These are phyloP conservation scores for Equus przewalskii DNA, from an alignment of 2,113 vertebrate genomes.

Conservation along the genomic window DNA sequence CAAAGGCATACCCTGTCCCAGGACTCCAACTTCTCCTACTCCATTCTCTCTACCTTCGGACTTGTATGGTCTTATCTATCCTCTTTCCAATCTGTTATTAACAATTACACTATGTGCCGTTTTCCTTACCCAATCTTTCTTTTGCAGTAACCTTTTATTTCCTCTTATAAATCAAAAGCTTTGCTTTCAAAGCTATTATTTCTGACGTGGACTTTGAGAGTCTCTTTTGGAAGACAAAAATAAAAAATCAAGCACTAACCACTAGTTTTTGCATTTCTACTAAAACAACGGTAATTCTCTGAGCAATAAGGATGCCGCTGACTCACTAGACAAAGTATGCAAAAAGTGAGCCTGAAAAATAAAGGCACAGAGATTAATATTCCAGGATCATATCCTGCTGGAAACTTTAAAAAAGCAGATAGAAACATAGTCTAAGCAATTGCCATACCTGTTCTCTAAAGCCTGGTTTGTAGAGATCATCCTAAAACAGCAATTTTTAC, in stretches of 20 bases:
- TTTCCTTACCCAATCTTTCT: neutral
- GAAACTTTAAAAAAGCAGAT: slow-evolving; percentile 49
- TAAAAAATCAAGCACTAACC: neutral
- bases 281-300: neutral
- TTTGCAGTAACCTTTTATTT: neutral
- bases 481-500: neutral
- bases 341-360: slow-evolving; percentile 8
- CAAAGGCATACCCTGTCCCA: neutral
- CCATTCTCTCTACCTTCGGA: neutral
- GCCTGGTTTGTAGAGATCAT: neutral
- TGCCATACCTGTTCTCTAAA: neutral
- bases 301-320: neutral
- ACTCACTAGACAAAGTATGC: neutral
- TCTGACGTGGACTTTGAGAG: neutral
- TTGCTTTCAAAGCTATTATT: slow-evolving; percentile 39
- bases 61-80: neutral
- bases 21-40: neutral
- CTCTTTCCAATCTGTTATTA: neutral
- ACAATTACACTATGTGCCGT: neutral
- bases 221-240: neutral
- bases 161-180: neutral
- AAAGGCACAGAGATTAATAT: neutral
- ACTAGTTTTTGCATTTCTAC: neutral
- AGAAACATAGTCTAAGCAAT: neutral
- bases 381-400: neutral